Evolutionary conservation across 2,113 vertebrate genomes (phyloP).

Genomic region (Embiotoca jacksoni): DNA sequence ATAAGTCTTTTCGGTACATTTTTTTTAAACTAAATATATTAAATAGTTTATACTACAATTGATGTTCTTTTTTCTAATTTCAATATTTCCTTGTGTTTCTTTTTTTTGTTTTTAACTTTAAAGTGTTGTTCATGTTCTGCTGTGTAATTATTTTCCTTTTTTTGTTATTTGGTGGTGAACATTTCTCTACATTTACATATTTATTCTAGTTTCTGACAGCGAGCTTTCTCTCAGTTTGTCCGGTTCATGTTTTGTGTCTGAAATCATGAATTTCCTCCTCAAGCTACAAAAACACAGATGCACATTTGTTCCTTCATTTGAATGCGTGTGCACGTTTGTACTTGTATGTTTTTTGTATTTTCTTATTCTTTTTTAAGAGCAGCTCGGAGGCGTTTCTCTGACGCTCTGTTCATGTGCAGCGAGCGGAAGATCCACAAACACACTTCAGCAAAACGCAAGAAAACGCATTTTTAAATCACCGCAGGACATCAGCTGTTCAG

Average conservation of each 20-base stretch:
- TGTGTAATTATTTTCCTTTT: no score
- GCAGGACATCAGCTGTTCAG: no score
- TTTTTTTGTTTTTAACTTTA: no score
- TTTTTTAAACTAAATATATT: no score
- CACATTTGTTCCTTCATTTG: not conserved
- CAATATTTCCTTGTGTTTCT: no score
- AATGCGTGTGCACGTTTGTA: not conserved
- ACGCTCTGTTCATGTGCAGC: conserved; percentile 32
- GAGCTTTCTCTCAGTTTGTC: not conserved
- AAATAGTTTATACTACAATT: no score
- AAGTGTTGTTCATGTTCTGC: no score
- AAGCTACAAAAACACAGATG: not conserved
- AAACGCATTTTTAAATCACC: no score
- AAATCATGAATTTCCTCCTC: not conserved
- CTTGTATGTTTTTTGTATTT: not conserved
- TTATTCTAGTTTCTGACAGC: not conserved
- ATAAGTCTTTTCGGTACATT: no score
- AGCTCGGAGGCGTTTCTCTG: conserved; percentile 49
- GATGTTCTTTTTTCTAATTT: no score
- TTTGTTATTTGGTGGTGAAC: not conserved
- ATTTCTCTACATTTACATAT: not conserved
- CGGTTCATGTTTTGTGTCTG: not conserved
- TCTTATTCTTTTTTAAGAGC: conserved; percentile 39
- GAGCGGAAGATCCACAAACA: conserved; percentile 29
- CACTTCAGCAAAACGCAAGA: not conserved